Percentiles rank a stretch among this genome's conserved stretches.
phyloP scores from a whole-genome alignment of 1,140 invertebrate genomes.

The Cotesia vestalis region DNA sequence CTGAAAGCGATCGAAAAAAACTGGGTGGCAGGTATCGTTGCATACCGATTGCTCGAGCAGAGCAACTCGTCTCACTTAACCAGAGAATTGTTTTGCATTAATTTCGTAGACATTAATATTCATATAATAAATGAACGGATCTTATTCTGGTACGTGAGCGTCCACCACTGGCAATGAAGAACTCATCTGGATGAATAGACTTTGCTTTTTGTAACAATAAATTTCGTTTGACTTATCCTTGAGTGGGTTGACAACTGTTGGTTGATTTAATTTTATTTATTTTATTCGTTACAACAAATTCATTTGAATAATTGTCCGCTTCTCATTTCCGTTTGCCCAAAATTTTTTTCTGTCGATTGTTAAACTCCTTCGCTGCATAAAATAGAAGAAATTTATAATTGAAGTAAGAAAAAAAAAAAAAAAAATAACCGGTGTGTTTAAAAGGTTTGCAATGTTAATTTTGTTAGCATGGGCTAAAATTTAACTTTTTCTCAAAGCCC shows the following conservation, averaged over 20 bases:
- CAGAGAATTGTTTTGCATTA: constrained; percentile 49
- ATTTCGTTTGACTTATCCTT: neutral
- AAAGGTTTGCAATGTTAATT: constrained; percentile 11
- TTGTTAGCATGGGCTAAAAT: neutral
- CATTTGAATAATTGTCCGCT: constrained; percentile 1
- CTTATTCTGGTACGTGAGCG: constrained; percentile 35
- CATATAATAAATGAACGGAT: constrained; percentile 39
- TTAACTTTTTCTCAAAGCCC: no score
- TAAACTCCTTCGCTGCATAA: no score
- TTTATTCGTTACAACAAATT: constrained; percentile 7
- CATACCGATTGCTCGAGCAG: constrained; percentile 45
- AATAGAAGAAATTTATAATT: neutral
- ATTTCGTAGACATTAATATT: constrained; percentile 56
- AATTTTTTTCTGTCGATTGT: no score
- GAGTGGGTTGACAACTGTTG: neutral
- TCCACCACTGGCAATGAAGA: constrained; percentile 45
- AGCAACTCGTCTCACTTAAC: constrained; percentile 33
- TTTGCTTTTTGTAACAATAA: constrained; percentile 41
- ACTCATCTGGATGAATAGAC: constrained; percentile 42
- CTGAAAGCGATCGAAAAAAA: constrained; percentile 45
- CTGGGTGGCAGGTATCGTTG: constrained; percentile 42
- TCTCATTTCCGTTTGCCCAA: neutral
- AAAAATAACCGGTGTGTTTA: neutral
- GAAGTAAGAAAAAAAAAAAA: neutral
- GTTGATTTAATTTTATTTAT: constrained; percentile 11